phyloP scores from a whole-genome alignment of 2,797 vertebrate species.

The Spinus olivaceus region DNA sequence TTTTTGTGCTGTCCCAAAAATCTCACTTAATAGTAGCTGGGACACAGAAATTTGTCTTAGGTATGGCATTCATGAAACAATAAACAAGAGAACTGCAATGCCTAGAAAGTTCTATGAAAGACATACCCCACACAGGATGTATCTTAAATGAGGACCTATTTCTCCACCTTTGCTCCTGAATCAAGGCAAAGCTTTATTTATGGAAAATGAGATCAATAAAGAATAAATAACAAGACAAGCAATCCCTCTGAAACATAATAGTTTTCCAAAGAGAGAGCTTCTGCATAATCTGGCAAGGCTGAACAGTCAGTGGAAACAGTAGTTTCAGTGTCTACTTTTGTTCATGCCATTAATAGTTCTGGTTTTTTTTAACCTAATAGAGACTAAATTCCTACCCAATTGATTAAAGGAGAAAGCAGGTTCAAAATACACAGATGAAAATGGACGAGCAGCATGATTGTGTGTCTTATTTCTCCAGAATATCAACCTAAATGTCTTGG shows the following conservation, averaged over 20 bases:
- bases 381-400: neutral
- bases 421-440: neutral
- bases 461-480: neutral
- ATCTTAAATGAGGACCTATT: neutral
- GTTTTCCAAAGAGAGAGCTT: neutral
- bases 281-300: neutral
- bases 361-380: neutral
- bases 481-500: neutral
- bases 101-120: neutral
- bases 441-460: neutral
- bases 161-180: neutral
- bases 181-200: neutral
- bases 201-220: neutral
- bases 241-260: neutral
- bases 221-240: neutral
- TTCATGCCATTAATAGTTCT: neutral
- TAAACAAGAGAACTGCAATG: neutral
- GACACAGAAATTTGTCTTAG: neutral
- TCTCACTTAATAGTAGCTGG: neutral
- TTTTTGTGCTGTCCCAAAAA: neutral
- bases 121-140: fast-evolving
- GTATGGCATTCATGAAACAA: neutral
- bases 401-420: neutral
- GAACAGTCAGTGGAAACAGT: neutral
- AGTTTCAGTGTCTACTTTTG: neutral